Conservation (phyloP, 2,797 vertebrate species). For the Acrossocheilus fasciatus region DNA sequence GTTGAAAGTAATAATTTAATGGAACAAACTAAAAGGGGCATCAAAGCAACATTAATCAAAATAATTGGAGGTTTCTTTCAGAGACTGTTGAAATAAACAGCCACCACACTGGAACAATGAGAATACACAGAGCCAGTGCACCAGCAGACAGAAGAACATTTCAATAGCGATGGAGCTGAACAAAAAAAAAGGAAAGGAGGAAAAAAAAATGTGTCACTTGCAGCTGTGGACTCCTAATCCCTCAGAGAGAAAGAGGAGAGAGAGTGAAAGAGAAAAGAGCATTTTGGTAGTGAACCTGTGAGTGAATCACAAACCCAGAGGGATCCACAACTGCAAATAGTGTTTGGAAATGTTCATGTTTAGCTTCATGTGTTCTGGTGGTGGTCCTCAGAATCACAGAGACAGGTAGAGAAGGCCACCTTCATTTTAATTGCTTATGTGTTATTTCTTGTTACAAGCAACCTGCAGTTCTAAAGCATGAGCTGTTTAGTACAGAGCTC, state of each 20-base stretch:
- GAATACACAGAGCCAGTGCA: conserved; percentile 34
- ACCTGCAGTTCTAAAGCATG: conserved; percentile 78
- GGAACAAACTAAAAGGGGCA: not conserved
- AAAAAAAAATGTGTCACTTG: conserved; percentile 76
- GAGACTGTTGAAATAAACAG: conserved; percentile 3
- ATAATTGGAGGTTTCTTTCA: conserved; percentile 31
- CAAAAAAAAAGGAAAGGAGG: not conserved
- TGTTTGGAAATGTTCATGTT: conserved; percentile 22
- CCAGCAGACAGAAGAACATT: conserved; percentile 49
- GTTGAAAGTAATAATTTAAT: not conserved
- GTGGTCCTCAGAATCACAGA: conserved; percentile 15
- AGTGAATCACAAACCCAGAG: conserved; percentile 4
- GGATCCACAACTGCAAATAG: conserved; percentile 22
- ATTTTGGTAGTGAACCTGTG: conserved; percentile 29
- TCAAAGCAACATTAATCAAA: not conserved
- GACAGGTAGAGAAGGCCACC: not conserved
- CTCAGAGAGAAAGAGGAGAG: conserved; percentile 47
- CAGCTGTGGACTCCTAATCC: conserved; percentile 79
- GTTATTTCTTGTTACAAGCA: conserved; percentile 31
- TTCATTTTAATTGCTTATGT: conserved; percentile 31
- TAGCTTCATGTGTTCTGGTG: conserved; percentile 19
- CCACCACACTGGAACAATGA: conserved; percentile 29
- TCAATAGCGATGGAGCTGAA: conserved; percentile 28
- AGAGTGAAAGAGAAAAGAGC: conserved; percentile 29
- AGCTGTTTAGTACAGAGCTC: conserved; percentile 81